Percentiles rank a stretch among this genome's conserved stretches.
phyloP scores from a whole-genome alignment of 1,140 invertebrate species.

The Drosophila equinoxialis region DNA sequence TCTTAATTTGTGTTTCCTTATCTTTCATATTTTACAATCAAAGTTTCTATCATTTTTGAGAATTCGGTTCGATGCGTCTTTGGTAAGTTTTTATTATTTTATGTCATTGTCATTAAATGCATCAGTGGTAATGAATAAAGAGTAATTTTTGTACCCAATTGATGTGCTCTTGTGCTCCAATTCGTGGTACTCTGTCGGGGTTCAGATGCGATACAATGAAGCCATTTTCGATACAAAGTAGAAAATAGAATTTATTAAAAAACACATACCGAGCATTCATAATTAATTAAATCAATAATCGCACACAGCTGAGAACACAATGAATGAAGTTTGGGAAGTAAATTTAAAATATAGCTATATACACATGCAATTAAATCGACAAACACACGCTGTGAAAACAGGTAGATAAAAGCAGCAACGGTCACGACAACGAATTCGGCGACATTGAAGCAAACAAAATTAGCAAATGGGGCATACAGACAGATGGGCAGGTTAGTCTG shows the following conservation, averaged over 20 bases:
- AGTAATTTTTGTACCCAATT: conserved; percentile 27
- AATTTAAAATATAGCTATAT: conserved; percentile 36
- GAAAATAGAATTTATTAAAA: conserved; percentile 56
- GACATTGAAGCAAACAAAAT: conserved; percentile 54
- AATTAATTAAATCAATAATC: conserved; percentile 81
- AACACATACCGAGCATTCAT: conserved; percentile 68
- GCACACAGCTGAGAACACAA: conserved; percentile 37
- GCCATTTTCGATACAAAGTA: conserved; percentile 47
- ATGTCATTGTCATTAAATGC: no score
- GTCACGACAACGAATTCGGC: neutral
- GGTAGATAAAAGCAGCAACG: conserved; percentile 33
- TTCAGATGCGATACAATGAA: conserved; percentile 42
- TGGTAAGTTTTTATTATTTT: no score
- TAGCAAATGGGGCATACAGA: conserved; percentile 46
- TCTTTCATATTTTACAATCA: neutral
- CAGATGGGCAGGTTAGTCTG: conserved; percentile 33
- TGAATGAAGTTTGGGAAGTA: conserved; percentile 33
- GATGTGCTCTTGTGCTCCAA: conserved; percentile 46
- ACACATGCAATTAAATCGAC: conserved; percentile 75
- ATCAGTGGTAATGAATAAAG: no score
- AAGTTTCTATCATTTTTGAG: no score
- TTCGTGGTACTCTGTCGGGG: conserved; percentile 21
- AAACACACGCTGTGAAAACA: conserved; percentile 55
- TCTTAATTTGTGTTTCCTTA: neutral
- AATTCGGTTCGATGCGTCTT: no score